Evolutionary conservation across 2,888 invertebrate genomes (phyloP).

Genomic region (Cremastinae sp.): DNA sequence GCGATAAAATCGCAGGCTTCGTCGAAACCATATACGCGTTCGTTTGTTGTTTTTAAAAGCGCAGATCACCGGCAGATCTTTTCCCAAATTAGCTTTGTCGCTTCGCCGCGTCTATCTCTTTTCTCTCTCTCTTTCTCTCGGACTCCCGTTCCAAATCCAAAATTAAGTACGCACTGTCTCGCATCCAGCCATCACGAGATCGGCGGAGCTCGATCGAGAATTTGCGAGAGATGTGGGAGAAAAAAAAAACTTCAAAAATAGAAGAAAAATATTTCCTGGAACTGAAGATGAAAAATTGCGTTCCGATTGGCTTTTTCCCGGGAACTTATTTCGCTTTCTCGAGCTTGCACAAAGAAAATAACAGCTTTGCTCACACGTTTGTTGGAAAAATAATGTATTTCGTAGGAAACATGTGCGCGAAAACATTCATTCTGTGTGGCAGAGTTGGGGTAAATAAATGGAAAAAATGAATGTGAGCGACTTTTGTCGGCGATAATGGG

Average conservation of each 20-base stretch:
- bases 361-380: too few species aligned
- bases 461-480: background rate
- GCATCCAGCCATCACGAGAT: background rate
- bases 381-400: too few species aligned
- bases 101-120: background rate
- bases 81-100: slow-evolving; percentile 50
- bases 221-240: slow-evolving; percentile 7
- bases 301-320: too few species aligned
- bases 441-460: background rate
- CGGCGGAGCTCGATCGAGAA: background rate
- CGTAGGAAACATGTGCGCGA: too few species aligned
- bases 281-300: slow-evolving; percentile 11
- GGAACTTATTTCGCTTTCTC: too few species aligned
- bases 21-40: slow-evolving; percentile 19
- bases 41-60: slow-evolving; percentile 53
- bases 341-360: too few species aligned
- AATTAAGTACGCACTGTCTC: slow-evolving; percentile 34
- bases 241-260: background rate
- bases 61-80: slow-evolving; percentile 7
- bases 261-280: background rate
- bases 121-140: background rate
- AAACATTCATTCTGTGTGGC: too few species aligned
- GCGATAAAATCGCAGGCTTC: slow-evolving; percentile 41
- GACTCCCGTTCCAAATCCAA: slow-evolving; percentile 28
- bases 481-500: slow-evolving; percentile 22